Percentiles rank a stretch among this genome's conserved stretches.
These are phyloP conservation scores for Philopotamus ludificatus DNA, from an alignment of 1,140 invertebrate species.

Conservation along the genomic window DNA sequence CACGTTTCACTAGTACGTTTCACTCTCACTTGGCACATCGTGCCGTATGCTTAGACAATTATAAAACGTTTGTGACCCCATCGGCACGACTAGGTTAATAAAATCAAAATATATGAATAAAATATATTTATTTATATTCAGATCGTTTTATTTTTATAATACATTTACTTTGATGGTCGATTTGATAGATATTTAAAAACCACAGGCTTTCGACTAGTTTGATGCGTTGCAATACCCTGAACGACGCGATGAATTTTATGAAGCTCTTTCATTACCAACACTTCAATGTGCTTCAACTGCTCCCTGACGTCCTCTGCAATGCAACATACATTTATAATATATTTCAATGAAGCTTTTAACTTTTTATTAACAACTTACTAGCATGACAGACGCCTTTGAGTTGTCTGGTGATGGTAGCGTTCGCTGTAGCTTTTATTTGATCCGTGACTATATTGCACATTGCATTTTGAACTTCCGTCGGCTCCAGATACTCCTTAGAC, in stretches of 20 bases:
- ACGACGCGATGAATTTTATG: constrained; percentile 13
- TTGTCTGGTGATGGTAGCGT: constrained; percentile 48
- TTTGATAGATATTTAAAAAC: constrained; percentile 22
- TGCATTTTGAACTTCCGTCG: constrained; percentile 47
- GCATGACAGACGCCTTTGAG: constrained; percentile 48
- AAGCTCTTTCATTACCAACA: constrained; percentile 12
- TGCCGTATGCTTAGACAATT: too few relatives aligned
- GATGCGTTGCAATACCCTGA: not conserved
- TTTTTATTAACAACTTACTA: constrained; percentile 41
- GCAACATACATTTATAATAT: not conserved
- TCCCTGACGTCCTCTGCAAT: constrained; percentile 20
- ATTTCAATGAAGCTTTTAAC: not conserved
- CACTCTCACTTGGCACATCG: too few relatives aligned
- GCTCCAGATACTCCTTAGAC: constrained; percentile 8
- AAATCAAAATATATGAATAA: too few relatives aligned
- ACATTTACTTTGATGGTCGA: not conserved
- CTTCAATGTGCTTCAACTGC: constrained; percentile 21
- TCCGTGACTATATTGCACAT: constrained; percentile 47
- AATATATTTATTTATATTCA: too few relatives aligned
- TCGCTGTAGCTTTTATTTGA: constrained; percentile 48
- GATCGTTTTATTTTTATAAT: too few relatives aligned
- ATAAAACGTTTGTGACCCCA: too few relatives aligned
- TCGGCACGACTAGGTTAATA: too few relatives aligned
- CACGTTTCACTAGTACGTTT: too few relatives aligned
- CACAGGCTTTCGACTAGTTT: constrained; percentile 7